These are phyloP conservation scores for Cirrhinus mrigala DNA, from an alignment of 2,797 vertebrate species.

Conservation along the genomic window DNA sequence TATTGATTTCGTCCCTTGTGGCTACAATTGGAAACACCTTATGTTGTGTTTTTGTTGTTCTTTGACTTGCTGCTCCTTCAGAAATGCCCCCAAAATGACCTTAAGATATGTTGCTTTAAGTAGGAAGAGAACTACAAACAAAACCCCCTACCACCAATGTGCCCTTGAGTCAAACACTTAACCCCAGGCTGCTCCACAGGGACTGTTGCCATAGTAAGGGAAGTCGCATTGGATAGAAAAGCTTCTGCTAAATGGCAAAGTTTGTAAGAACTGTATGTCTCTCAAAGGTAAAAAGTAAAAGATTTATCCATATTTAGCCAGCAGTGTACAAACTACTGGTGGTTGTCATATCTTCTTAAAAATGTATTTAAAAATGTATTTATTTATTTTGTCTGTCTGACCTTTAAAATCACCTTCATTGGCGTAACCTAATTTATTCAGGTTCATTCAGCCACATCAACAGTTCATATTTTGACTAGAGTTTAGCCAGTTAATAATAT, in stretches of 20 bases:
- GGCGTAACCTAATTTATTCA: neutral
- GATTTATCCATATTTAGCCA: slow-evolving; percentile 14
- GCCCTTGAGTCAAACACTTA: slow-evolving; percentile 12
- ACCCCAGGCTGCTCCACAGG: slow-evolving; percentile 20
- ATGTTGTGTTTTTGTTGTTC: slow-evolving; percentile 21
- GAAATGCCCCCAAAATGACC: slow-evolving; percentile 45
- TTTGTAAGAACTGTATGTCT: slow-evolving; percentile 21
- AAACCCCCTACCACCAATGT: neutral
- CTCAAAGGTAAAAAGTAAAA: slow-evolving; percentile 29
- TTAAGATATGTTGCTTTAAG: slow-evolving; percentile 41
- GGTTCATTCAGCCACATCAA: neutral
- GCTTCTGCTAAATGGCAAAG: slow-evolving; percentile 23
- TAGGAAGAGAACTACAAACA: slow-evolving; percentile 10
- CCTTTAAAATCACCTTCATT: neutral
- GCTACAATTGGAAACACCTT: slow-evolving; percentile 33
- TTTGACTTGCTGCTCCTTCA: slow-evolving; percentile 7
- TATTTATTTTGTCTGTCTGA: neutral
- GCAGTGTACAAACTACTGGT: neutral
- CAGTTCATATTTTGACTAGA: neutral
- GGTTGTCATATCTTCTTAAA: neutral
- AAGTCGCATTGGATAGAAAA: slow-evolving; percentile 1
- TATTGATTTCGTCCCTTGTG: slow-evolving; percentile 31
- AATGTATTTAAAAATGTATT: neutral
- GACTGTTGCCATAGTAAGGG: slow-evolving; percentile 17
- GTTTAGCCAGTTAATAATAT: neutral